Percentiles rank a stretch among this genome's conserved stretches.
Conservation (phyloP, 1,140 invertebrate species). For the Drosophila pallidifrons region DNA sequence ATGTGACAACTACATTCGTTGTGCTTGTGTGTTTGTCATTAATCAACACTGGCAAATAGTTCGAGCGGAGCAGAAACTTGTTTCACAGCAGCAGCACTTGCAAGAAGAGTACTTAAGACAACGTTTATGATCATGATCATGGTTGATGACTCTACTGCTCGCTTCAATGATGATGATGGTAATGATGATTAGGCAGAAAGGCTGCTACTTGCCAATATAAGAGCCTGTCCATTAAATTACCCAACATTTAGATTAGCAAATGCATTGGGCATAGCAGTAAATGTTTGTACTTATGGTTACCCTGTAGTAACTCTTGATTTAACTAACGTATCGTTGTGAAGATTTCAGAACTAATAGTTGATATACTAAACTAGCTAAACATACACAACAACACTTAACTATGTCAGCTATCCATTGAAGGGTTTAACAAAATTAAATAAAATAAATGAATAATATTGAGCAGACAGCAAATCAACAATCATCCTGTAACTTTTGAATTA, state of each 20-base stretch:
- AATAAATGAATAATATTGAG: background rate
- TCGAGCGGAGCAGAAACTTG: conserved; percentile 6
- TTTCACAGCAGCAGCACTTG: background rate
- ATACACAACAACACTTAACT: too few species aligned
- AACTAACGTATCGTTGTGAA: background rate
- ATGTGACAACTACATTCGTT: background rate
- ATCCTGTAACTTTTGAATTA: too few species aligned
- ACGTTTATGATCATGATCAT: conserved; percentile 15
- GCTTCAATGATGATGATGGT: background rate
- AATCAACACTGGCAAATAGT: conserved; percentile 16
- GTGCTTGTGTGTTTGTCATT: background rate
- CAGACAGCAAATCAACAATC: too few species aligned
- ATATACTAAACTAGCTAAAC: too few species aligned
- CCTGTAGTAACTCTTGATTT: background rate
- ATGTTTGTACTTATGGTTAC: conserved; percentile 1
- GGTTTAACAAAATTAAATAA: background rate
- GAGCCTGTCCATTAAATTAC: conserved; percentile 20
- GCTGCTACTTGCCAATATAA: conserved; percentile 33
- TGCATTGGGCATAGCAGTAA: background rate
- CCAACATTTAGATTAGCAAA: conserved; percentile 50
- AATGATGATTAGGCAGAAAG: conserved; percentile 39
- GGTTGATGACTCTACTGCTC: background rate
- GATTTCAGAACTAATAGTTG: background rate
- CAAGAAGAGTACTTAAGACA: background rate
- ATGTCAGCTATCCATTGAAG: too few species aligned